phyloP scores from a whole-genome alignment of 2,888 invertebrate species.

The Gari tellinella region DNA sequence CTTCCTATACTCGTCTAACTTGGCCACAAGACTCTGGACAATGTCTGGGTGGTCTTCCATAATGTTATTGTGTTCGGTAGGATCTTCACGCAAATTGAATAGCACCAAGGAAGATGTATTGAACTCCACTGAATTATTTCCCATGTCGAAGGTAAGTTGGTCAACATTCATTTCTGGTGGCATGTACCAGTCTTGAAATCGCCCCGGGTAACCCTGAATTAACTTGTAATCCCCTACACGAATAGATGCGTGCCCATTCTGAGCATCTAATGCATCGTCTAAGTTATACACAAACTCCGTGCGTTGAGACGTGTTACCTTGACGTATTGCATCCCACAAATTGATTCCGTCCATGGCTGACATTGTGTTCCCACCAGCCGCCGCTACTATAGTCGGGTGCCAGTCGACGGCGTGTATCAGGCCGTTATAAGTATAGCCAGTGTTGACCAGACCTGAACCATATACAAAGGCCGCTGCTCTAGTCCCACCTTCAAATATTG shows the following conservation, averaged over 20 bases:
- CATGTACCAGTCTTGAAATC: slow-evolving; percentile 77
- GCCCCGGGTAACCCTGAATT: slow-evolving; percentile 82
- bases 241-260: slow-evolving; percentile 38
- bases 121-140: too few relatives aligned
- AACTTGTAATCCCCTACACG: slow-evolving; percentile 83
- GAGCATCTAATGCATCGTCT: slow-evolving; percentile 39
- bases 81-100: slow-evolving; percentile 43
- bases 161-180: slow-evolving; percentile 14
- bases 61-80: slow-evolving; percentile 54
- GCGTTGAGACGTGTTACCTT: slow-evolving; percentile 42
- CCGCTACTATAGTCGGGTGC: slow-evolving; percentile 84
- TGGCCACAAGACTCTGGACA: slow-evolving; percentile 26
- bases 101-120: slow-evolving; percentile 14
- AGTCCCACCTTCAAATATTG: slow-evolving; percentile 93
- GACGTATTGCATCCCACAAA: slow-evolving; percentile 60
- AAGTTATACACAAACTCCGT: slow-evolving; percentile 69
- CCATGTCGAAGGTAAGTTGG: too few relatives aligned
- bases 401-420: slow-evolving; percentile 85
- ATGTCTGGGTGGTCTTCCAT: slow-evolving; percentile 38
- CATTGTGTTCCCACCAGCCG: slow-evolving; percentile 75
- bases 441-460: slow-evolving; percentile 72
- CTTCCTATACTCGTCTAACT: slow-evolving; percentile 30
- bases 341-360: slow-evolving; percentile 59
- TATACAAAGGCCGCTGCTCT: slow-evolving; percentile 84
- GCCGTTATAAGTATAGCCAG: slow-evolving; percentile 72